Base-by-base conservation (phyloP, 2,113 vertebrate genomes). In the Lontra canadensis region DNA sequence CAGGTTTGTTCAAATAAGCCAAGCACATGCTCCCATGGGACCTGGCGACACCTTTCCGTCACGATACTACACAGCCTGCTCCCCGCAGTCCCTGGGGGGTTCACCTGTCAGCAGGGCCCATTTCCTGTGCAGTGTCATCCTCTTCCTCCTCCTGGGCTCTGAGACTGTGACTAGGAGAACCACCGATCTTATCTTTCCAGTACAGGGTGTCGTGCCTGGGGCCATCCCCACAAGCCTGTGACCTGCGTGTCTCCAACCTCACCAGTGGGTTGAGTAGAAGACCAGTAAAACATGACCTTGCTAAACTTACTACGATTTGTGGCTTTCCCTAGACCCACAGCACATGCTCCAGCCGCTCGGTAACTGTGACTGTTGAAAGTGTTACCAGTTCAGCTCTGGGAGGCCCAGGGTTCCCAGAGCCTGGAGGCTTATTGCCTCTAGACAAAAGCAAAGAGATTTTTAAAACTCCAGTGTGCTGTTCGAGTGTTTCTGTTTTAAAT, bases 161-260 rank as follows among this genome's bases (percentile, higher is more conserved):
- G 69, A 31, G 55, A 3, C 39, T 57, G 79, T 84, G 71, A 42
- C 36, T 6, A 14, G 71, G 23, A 39, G 69, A n/a, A 2, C 36
- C 12, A 36, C 6, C 0, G 23, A 11, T 15, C 36, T 42, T 39
- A 57, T 6, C 29, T 44, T 34, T 80, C 89, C 59, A 1, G 10
- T 1, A 5, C 1, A 1, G 1, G 15, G 76, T 11, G 61, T 18
- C 20, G 1, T 7, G 12, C 8, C 0, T 34, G 31, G 12, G 12
- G 21, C 71, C 20, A 25, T 10, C 1, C n/a, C 47, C 31, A 4
- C 7, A 3, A 8, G 29, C 15, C 12, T 57, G 18, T 17, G 42
- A n/a, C 20, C 7, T 8, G 36, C 2, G 5, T 13, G 13, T 82
- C 29, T 71, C 63, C 71, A 42, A 7, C 36, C 29, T 15, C 2